Base-by-base conservation (phyloP, 2,888 invertebrate genomes). In the Tyria jacobaeae region DNA sequence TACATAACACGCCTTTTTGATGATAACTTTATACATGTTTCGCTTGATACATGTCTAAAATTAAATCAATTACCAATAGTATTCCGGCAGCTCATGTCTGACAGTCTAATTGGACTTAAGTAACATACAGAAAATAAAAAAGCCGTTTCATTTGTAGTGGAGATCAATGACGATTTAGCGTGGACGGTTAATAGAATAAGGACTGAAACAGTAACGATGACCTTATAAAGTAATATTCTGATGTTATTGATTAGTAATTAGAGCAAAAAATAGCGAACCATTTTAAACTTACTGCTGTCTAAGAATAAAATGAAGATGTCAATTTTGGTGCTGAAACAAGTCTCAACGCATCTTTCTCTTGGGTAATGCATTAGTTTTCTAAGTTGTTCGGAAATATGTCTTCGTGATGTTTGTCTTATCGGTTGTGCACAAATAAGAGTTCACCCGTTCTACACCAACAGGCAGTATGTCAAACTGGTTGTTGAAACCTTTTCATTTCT, bases 1-100 rank as follows among this genome's bases (percentile, higher is more conserved):
- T n/a, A n/a, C n/a, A n/a, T n/a, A 58, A 35, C 50, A 34, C 15
- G 6, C 39, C 27, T 1, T 41, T 37, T 0, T 9, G 35, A 35
- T 35, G 49, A 17, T 52, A 58, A 58, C 51, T 24, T n/a, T n/a
- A n/a, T n/a, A 34, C 21, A 41, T 39, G 37, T 58, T 44, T 39
- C 24, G n/a, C 51, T 52, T 58, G 41, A 58, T 51, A 27, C 51
- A 31, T 27, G 10, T 21, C 17, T 17, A 35, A 56, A 48, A 49
- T 37, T 31, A 21, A 31, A 34, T 15, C 47, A 47, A 27, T 35
- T 7, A 7, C 25, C 25, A 17, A 37, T 25, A 37, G 39, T 39
- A 37, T 49, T 51, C 10, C 7, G 14, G 37, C 27, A 41, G 53
- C 25, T 31, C 31, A 31, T 10, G 31, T 31, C n/a, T 35, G 51